These are phyloP conservation scores for Brenthis hecate DNA, from an alignment of 2,888 invertebrate species.

Conservation along the genomic window DNA sequence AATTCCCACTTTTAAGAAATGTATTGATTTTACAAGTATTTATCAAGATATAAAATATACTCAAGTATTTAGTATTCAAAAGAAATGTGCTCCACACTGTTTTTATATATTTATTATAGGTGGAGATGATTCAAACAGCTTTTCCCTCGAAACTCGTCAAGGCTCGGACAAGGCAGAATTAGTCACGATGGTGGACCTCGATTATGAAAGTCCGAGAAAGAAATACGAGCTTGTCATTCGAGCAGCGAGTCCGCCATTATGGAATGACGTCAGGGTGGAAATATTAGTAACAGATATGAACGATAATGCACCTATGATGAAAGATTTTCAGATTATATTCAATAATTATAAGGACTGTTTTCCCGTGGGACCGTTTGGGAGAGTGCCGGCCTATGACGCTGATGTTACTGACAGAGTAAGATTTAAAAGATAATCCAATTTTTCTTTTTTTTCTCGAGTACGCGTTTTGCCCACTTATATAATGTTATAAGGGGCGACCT, in stretches of 20 bases:
- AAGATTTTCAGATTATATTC: slow-evolving; percentile 96
- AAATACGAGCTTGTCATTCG: slow-evolving; percentile 93
- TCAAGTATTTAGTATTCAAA: too few relatives aligned
- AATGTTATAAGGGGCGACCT: too few relatives aligned
- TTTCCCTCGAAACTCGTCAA: slow-evolving; percentile 90
- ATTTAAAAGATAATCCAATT: neutral
- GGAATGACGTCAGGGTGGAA: slow-evolving; percentile 94
- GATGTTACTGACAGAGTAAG: slow-evolving; percentile 92
- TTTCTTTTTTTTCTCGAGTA: too few relatives aligned
- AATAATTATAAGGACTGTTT: slow-evolving; percentile 97
- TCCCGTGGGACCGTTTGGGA: slow-evolving; percentile 94
- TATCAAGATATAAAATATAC: too few relatives aligned
- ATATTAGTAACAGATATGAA: slow-evolving; percentile 96
- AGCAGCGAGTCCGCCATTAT: slow-evolving; percentile 94
- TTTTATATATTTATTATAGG: slow-evolving; percentile 57
- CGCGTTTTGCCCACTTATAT: too few relatives aligned
- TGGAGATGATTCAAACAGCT: slow-evolving; percentile 94
- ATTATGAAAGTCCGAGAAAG: slow-evolving; percentile 97
- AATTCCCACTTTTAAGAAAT: too few relatives aligned
- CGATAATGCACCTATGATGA: slow-evolving; percentile 95
- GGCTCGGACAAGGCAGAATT: slow-evolving; percentile 94
- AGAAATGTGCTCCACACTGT: too few relatives aligned
- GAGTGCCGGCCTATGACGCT: slow-evolving; percentile 96
- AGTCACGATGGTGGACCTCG: slow-evolving; percentile 93
- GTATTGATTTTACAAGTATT: too few relatives aligned